These are phyloP conservation scores for Bombus affinis DNA, from an alignment of 1,140 invertebrate genomes.

Conservation along the genomic window DNA sequence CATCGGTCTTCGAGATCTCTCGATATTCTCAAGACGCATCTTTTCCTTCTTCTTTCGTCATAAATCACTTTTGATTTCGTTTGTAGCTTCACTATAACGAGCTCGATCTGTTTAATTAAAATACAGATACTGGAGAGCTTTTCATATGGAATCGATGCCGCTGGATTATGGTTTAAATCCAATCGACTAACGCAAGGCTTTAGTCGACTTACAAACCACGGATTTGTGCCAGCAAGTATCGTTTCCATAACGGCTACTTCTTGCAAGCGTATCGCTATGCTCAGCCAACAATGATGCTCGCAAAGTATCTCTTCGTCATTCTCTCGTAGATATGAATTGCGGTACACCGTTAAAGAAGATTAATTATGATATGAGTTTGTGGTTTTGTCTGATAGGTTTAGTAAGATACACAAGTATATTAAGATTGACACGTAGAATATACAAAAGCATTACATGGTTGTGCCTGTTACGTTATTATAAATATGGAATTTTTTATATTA, in stretches of 20 bases:
- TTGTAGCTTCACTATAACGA: not conserved
- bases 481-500: not conserved
- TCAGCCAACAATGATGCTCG: not conserved
- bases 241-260: conserved; percentile 1
- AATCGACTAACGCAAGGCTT: not conserved
- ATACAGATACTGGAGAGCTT: no score
- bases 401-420: not conserved
- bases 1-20: not conserved
- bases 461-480: not conserved
- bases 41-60: no score
- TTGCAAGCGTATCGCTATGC: not conserved
- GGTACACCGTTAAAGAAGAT: not conserved
- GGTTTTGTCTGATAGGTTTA: not conserved
- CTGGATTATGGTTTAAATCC: not conserved
- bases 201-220: not conserved
- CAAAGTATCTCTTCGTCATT: not conserved
- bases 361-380: not conserved
- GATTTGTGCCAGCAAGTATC: not conserved
- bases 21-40: not conserved
- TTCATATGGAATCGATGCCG: not conserved
- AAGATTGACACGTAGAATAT: no score
- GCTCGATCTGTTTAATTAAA: not conserved
- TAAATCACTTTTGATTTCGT: not conserved
- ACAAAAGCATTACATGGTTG: not conserved
- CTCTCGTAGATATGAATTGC: not conserved